Conservation (phyloP, 1,140 invertebrate species). For the Cydia pomonella region DNA sequence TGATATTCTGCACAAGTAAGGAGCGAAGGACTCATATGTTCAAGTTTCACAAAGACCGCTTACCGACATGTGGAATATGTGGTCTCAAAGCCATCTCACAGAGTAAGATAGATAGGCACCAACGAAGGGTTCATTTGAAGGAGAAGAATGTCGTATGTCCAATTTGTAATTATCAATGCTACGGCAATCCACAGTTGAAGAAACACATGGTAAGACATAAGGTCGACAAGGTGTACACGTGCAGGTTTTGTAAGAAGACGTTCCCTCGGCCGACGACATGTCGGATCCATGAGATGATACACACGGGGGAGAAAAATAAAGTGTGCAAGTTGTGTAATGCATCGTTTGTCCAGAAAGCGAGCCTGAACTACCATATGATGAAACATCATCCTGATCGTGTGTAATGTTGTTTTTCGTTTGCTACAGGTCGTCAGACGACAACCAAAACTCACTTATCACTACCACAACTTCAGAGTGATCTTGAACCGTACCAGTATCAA, state of each 20-base stretch:
- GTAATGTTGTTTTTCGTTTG: neutral
- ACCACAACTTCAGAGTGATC: no score
- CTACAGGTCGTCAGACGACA: neutral
- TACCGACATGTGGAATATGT: constrained; percentile 34
- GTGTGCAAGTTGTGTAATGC: constrained; percentile 89
- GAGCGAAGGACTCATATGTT: neutral
- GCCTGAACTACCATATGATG: constrained; percentile 40
- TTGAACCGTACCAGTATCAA: no score
- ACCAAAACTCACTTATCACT: neutral
- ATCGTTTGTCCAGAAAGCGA: constrained; percentile 46
- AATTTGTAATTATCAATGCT: neutral
- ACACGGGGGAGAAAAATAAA: constrained; percentile 87
- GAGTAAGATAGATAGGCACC: neutral
- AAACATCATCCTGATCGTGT: constrained; percentile 36
- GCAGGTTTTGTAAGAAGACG: constrained; percentile 23
- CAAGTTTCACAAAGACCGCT: constrained; percentile 1
- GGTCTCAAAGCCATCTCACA: constrained; percentile 21
- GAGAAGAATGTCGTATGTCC: constrained; percentile 30
- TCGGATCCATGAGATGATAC: constrained; percentile 86
- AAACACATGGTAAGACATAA: constrained; percentile 24
- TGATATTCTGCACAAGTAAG: neutral
- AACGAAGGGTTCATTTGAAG: constrained; percentile 38
- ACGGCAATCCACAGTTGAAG: neutral
- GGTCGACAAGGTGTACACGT: constrained; percentile 3
- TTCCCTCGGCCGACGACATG: constrained; percentile 49